phyloP scores from a whole-genome alignment of 2,113 vertebrate species.

The Perognathus longimembris region DNA sequence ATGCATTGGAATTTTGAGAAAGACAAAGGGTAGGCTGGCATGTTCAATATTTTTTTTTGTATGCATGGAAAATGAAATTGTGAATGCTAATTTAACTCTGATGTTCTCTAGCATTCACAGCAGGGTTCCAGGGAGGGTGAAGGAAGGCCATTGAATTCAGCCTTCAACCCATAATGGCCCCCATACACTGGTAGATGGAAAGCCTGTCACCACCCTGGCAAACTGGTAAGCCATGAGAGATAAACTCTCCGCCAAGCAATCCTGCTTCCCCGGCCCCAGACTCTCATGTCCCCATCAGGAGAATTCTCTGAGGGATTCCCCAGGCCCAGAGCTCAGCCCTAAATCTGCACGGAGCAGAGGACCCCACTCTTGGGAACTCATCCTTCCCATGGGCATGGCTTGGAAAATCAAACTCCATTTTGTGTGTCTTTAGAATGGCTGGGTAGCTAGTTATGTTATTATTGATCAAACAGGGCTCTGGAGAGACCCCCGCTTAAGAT shows the following conservation, averaged over 20 bases:
- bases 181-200: neutral
- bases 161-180: neutral
- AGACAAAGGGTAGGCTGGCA: neutral
- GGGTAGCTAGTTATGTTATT: slow-evolving; percentile 53
- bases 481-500: slow-evolving; percentile 48
- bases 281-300: neutral
- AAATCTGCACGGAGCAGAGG: neutral
- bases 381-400: neutral
- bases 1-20: neutral
- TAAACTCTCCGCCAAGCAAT: neutral
- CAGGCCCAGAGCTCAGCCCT: neutral
- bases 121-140: neutral
- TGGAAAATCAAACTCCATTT: slow-evolving; percentile 55
- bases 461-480: slow-evolving; percentile 55
- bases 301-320: neutral
- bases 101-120: neutral
- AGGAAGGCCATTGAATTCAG: too few species aligned
- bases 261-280: neutral
- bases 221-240: fast-evolving
- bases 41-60: slow-evolving; percentile 9
- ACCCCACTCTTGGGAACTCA: neutral
- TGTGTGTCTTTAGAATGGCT: slow-evolving; percentile 35
- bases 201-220: neutral
- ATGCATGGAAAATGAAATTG: neutral
- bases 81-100: neutral